A percentile compares a stretch with the other conserved stretches of the same genome.
These are phyloP conservation scores for Selenia dentaria DNA, from an alignment of 2,888 invertebrate species.

Conservation along the genomic window DNA sequence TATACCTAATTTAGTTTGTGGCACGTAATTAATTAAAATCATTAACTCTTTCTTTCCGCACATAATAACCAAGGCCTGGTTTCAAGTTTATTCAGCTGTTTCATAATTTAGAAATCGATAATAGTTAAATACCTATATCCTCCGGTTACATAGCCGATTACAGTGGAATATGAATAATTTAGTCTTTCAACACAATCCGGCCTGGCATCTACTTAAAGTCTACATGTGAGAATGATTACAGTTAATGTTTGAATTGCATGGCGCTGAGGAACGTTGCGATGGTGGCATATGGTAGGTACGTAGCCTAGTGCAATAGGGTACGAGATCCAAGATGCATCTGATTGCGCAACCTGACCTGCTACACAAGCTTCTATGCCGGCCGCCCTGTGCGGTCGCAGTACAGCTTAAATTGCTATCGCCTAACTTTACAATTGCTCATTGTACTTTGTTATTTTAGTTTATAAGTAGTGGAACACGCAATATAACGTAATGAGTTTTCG, in stretches of 20 bases:
- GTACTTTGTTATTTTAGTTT: background rate
- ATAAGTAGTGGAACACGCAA: background rate
- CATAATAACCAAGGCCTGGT: slow-evolving; percentile 1
- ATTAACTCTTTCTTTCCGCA: no score
- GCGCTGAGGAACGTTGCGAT: slow-evolving; percentile 16
- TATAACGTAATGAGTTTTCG: background rate
- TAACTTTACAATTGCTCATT: slow-evolving; percentile 14
- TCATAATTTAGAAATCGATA: slow-evolving; percentile 20
- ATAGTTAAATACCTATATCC: slow-evolving; percentile 13
- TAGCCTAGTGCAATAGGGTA: slow-evolving; percentile 31
- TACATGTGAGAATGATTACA: slow-evolving; percentile 37
- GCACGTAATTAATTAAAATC: no score
- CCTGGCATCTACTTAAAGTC: slow-evolving; percentile 11
- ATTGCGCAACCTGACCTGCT: slow-evolving; percentile 38
- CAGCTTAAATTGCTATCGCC: slow-evolving; percentile 19
- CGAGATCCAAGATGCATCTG: slow-evolving; percentile 38
- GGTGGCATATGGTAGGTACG: slow-evolving; percentile 5
- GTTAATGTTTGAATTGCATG: slow-evolving; percentile 38
- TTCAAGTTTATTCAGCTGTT: slow-evolving; percentile 18
- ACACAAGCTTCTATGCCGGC: slow-evolving; percentile 3
- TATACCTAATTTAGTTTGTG: no score
- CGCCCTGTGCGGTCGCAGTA: slow-evolving; percentile 17
- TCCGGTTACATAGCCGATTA: slow-evolving; percentile 9
- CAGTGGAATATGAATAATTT: slow-evolving; percentile 8
- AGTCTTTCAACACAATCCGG: slow-evolving; percentile 13